Percentiles rank a stretch among this genome's conserved stretches.
Conservation (phyloP, 2,888 invertebrate species). For the Drepanosiphum platanoidis region DNA sequence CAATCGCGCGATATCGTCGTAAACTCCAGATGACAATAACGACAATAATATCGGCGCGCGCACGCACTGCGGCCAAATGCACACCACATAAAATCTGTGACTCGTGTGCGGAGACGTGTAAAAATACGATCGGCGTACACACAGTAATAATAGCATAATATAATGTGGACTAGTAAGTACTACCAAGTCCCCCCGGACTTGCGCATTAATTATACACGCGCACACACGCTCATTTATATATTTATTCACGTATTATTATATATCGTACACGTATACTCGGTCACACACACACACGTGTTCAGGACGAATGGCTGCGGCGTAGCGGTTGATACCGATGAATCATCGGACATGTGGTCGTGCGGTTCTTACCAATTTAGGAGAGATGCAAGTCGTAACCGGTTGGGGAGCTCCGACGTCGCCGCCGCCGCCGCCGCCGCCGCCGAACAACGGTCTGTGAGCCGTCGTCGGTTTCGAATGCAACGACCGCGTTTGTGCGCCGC, state of each 20-base stretch:
- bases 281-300: not conserved
- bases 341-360: constrained; percentile 52
- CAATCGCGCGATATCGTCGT: not conserved
- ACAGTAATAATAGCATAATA: no score
- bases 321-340: constrained; percentile 44
- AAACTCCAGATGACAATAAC: not conserved
- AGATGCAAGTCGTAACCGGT: constrained; percentile 51
- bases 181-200: not conserved
- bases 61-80: not conserved
- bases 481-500: not conserved
- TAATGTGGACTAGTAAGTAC: not conserved
- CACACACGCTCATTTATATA: not conserved
- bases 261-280: not conserved
- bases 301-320: not conserved
- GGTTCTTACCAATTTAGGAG: constrained; percentile 57
- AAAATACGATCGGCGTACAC: not conserved
- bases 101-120: not conserved
- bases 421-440: not conserved
- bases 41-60: not conserved
- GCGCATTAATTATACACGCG: not conserved
- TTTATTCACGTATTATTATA: not conserved
- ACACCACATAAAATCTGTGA: not conserved
- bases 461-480: constrained; percentile 12
- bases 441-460: not conserved
- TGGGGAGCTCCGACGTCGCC: not conserved